Percentiles rank a stretch among this genome's conserved stretches.
These are phyloP conservation scores for Limnodromus scolopaceus DNA, from an alignment of 2,797 vertebrate genomes.

Conservation along the genomic window DNA sequence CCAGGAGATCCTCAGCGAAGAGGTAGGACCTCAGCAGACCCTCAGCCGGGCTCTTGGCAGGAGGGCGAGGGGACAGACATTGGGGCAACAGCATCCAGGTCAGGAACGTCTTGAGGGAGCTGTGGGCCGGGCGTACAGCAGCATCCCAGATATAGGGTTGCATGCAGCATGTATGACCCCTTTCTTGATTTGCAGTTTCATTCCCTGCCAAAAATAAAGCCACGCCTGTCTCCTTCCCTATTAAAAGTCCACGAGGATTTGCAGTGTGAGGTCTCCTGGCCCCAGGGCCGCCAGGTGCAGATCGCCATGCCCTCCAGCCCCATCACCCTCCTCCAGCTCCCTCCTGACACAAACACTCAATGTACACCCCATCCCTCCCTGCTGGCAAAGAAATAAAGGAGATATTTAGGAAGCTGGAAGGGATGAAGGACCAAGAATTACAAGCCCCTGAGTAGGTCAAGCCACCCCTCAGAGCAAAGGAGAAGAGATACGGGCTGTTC, in stretches of 20 bases:
- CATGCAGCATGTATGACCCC: background rate
- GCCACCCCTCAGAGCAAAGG: background rate
- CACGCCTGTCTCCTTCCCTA: rapidly evolving
- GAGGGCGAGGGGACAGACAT: background rate
- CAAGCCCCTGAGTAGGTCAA: background rate
- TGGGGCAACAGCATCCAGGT: background rate
- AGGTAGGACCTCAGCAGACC: constrained; percentile 77
- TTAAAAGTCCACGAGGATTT: background rate
- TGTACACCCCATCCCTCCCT: background rate
- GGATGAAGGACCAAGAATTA: background rate
- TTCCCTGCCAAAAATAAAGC: background rate
- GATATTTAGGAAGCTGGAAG: background rate
- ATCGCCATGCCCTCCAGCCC: background rate
- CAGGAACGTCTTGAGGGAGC: background rate
- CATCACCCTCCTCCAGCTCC: background rate
- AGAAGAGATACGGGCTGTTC: background rate
- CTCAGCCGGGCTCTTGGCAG: background rate
- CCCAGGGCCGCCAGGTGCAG: background rate
- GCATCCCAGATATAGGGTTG: background rate
- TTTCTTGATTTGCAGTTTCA: background rate
- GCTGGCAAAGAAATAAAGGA: background rate
- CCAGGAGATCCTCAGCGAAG: constrained; percentile 91
- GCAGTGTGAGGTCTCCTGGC: background rate
- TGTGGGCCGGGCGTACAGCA: background rate
- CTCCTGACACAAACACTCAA: background rate